phyloP scores from a whole-genome alignment of 2,888 invertebrate species.

The Lochmaea crataegi region DNA sequence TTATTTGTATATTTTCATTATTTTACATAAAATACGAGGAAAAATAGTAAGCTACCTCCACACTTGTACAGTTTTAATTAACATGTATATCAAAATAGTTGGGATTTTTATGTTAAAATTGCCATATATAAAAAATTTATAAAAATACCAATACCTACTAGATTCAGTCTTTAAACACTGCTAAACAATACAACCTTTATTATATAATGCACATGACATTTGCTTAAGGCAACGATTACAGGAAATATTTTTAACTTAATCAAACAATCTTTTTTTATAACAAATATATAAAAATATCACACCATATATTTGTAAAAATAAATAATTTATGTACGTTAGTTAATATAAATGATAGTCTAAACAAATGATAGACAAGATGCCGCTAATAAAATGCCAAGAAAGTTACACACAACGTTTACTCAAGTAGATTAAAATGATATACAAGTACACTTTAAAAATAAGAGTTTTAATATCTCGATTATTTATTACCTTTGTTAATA shows the following conservation, averaged over 20 bases:
- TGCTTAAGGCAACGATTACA: constrained; percentile 7
- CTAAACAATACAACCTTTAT: background rate
- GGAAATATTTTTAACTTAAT: background rate
- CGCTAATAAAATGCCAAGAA: no score
- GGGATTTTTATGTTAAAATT: background rate
- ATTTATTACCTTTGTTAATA: no score
- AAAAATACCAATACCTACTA: background rate
- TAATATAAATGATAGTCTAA: no score
- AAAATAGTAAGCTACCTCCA: background rate
- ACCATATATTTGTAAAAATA: constrained; percentile 7
- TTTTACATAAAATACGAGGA: background rate
- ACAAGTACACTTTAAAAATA: no score
- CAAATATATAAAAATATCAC: background rate
- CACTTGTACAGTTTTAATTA: background rate
- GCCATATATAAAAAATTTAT: background rate
- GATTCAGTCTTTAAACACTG: background rate
- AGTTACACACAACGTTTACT: no score
- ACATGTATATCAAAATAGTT: background rate
- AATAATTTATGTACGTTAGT: background rate
- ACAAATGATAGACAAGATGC: no score
- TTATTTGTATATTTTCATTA: background rate
- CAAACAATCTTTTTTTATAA: background rate
- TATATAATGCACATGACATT: background rate
- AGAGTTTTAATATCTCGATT: no score
- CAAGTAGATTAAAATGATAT: no score